Base-by-base conservation (phyloP, 2,797 vertebrate species). In the Smutsia gigantea region DNA sequence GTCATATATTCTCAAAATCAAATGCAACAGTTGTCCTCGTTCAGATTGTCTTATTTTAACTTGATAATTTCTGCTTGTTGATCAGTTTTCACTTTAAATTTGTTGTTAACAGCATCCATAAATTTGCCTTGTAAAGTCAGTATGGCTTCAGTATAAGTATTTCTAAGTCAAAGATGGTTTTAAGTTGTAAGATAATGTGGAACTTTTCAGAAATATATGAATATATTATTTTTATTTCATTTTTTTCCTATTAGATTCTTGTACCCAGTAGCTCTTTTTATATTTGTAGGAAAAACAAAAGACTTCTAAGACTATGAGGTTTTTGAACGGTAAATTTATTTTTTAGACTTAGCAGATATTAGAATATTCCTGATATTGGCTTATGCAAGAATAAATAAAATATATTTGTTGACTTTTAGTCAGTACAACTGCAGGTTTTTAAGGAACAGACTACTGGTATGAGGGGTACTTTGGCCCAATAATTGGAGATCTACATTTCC, bases 41-140 rank as follows among this genome's bases (percentile, higher is more conserved):
- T 37, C 9, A 79, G 9, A 13, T 9, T n/a, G 1, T 29, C 14
- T 66, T 49, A 17, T 27, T 93, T 39, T 86, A 91, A 64, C n/a
- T 77, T 37, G 12, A n/a, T 46, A 34, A 31, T 13, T 37, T 34
- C 46, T 71, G 2, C 0, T 2, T 1, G 7, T 49, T 39, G 37
- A 13, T 81, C 39, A 46, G 7, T 55, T 93, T 94, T 9, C 0
- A 34, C 8, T 85, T 93, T 66, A 93, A 93, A 81, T 25, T 64
- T 74, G 2, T 51, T 66, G 27, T 68, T 68, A 9, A 69, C 18
- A 57, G 0, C 15, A 91, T 53, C 39, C 12, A 31, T 31, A 64
- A 84, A 3, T 11, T 49, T 31, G 37, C 82, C 9, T 88, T 93
- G 34, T 87, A 23, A 51, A 64, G 18, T 42, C 29, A 89, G 6